These are phyloP conservation scores for Anabas testudineus DNA, from an alignment of 2,797 vertebrate species.

Conservation along the genomic window DNA sequence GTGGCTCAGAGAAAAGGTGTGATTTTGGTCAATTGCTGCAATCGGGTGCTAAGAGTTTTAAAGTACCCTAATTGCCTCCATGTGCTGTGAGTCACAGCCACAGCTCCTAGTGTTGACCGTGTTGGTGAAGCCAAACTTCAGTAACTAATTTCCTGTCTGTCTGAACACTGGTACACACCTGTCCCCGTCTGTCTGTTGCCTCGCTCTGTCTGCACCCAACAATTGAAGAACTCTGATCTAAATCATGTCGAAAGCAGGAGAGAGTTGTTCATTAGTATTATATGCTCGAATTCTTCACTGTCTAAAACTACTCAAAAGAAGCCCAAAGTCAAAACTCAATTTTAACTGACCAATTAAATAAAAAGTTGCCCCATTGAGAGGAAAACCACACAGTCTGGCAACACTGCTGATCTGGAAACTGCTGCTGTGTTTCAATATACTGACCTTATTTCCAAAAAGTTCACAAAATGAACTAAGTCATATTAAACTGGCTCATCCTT, in stretches of 20 bases:
- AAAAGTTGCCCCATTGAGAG: neutral
- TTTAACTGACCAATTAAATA: neutral
- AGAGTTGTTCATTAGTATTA: neutral
- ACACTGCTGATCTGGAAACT: neutral
- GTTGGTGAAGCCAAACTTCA: neutral
- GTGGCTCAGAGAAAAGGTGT: neutral
- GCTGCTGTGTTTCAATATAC: conserved; percentile 7
- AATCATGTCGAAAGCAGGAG: neutral
- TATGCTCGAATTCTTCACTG: neutral
- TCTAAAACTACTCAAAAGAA: neutral
- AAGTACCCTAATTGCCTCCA: neutral
- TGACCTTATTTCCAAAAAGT: neutral
- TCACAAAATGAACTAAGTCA: conserved; percentile 3
- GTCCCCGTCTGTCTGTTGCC: neutral
- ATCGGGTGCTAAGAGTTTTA: neutral
- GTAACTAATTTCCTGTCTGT: conserved; percentile 1
- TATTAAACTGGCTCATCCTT: neutral
- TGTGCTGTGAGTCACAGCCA: neutral
- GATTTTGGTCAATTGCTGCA: neutral
- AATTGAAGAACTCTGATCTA: neutral
- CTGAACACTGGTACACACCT: neutral
- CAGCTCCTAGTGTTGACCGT: neutral
- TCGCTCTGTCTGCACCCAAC: neutral
- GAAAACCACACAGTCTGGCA: neutral
- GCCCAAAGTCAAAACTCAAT: neutral